These are phyloP conservation scores for Neolamprologus fasciatus DNA, from an alignment of 2,113 vertebrate genomes.

Conservation along the genomic window DNA sequence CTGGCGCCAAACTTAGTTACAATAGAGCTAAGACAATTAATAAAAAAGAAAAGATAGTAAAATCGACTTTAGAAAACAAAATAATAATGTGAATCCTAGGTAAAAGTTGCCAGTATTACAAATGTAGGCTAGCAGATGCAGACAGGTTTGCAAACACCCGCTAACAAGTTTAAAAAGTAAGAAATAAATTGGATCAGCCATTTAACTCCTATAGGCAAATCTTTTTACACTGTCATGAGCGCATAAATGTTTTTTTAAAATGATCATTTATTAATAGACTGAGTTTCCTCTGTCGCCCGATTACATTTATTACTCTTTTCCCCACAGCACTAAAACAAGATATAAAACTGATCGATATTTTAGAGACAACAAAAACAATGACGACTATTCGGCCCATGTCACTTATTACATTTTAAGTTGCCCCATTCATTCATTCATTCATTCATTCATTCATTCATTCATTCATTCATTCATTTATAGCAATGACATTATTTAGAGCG, in stretches of 20 bases:
- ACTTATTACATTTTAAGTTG: not conserved
- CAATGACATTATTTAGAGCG: not conserved
- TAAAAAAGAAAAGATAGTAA: not conserved
- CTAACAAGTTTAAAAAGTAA: not conserved
- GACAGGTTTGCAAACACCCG: not conserved
- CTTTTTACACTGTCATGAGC: not conserved
- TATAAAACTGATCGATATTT: not conserved
- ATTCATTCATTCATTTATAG: not conserved
- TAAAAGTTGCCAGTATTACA: not conserved
- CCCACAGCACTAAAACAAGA: not conserved
- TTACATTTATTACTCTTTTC: not conserved
- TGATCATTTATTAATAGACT: not conserved
- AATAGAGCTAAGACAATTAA: not conserved
- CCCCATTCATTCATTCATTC: not conserved
- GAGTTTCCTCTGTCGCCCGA: not conserved
- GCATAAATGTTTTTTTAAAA: accelerated
- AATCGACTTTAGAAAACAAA: not conserved
- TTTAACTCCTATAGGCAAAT: not conserved
- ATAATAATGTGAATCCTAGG: not conserved
- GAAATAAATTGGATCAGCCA: not conserved
- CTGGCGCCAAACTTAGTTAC: not conserved
- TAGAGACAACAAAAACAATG: not conserved
- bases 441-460: not conserved
- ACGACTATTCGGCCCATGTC: not conserved
- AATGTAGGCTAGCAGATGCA: not conserved